phyloP scores from a whole-genome alignment of 1,140 invertebrate genomes.

The Muscidifurax raptorellus region DNA sequence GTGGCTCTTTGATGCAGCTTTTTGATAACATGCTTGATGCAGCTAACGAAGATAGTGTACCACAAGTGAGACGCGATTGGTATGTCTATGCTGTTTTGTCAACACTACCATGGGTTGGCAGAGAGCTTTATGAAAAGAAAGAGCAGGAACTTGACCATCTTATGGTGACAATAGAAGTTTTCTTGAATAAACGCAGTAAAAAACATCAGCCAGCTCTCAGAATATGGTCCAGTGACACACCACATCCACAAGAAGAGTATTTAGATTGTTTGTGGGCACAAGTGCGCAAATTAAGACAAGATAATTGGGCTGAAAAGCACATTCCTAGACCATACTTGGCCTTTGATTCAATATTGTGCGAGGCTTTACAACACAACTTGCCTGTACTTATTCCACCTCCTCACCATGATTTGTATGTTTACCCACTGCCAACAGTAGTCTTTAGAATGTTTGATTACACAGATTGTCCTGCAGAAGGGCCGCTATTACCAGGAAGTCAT shows the following conservation, averaged over 20 bases:
- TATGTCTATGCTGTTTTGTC: slow-evolving; percentile 97
- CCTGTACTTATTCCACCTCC: slow-evolving; percentile 92
- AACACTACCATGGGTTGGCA: slow-evolving; percentile 95
- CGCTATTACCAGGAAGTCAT: slow-evolving; percentile 94
- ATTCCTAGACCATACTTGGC: slow-evolving; percentile 96
- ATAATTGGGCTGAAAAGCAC: slow-evolving; percentile 98
- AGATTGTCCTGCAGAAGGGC: slow-evolving; percentile 91
- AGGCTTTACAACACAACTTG: slow-evolving; percentile 96
- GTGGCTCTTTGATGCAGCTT: slow-evolving; percentile 92
- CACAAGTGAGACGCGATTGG: slow-evolving; percentile 93
- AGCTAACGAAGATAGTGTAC: slow-evolving; percentile 94
- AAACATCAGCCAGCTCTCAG: slow-evolving; percentile 93
- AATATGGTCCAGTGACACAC: slow-evolving; percentile 94
- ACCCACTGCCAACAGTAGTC: slow-evolving; percentile 93
- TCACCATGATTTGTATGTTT: slow-evolving; percentile 91
- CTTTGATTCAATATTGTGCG: slow-evolving; percentile 96
- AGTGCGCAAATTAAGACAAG: slow-evolving; percentile 91
- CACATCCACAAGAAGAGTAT: slow-evolving; percentile 99
- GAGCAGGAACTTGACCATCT: slow-evolving; percentile 95
- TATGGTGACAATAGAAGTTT: slow-evolving; percentile 94
- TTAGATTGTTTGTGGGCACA: slow-evolving; percentile 98
- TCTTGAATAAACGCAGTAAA: slow-evolving; percentile 94
- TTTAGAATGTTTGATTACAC: slow-evolving; percentile 99
- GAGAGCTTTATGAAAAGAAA: slow-evolving; percentile 97
- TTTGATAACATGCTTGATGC: slow-evolving; percentile 96